Evolutionary conservation across 2,797 vertebrate species (phyloP).

Genomic region (Astyanax mexicanus): DNA sequence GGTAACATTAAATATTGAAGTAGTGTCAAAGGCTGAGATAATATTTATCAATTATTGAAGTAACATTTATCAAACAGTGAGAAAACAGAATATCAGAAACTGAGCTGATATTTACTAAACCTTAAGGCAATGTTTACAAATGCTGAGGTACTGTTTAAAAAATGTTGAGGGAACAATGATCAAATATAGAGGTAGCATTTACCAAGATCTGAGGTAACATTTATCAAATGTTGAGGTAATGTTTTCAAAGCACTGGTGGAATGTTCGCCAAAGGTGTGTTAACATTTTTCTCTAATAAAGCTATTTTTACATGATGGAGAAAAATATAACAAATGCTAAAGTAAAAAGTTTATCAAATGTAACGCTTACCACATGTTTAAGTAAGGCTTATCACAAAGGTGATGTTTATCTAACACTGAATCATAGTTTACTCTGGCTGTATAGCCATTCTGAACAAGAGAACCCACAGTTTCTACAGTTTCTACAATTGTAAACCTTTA

Average conservation of each 20-base stretch:
- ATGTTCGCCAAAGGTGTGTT: no score
- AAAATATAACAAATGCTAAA: no score
- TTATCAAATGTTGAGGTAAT: background rate
- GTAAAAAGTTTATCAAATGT: no score
- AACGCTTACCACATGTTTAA: constrained; percentile 12
- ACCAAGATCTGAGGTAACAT: background rate
- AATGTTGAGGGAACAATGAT: background rate
- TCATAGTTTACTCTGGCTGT: constrained; percentile 35
- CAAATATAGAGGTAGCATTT: background rate
- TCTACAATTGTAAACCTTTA: no score
- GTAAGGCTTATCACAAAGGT: background rate
- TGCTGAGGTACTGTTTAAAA: background rate
- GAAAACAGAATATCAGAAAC: no score
- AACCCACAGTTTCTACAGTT: no score
- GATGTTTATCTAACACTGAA: background rate
- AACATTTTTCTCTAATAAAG: no score
- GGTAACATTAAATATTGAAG: no score
- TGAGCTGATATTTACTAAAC: background rate
- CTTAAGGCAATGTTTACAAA: background rate
- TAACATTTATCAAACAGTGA: background rate
- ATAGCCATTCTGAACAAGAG: constrained; percentile 6
- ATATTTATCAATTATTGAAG: background rate
- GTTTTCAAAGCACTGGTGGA: no score
- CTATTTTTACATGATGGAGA: no score
- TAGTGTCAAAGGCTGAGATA: background rate